Base-by-base conservation (phyloP, 2,888 invertebrate genomes). In the Pachymerium ferrugineum region DNA sequence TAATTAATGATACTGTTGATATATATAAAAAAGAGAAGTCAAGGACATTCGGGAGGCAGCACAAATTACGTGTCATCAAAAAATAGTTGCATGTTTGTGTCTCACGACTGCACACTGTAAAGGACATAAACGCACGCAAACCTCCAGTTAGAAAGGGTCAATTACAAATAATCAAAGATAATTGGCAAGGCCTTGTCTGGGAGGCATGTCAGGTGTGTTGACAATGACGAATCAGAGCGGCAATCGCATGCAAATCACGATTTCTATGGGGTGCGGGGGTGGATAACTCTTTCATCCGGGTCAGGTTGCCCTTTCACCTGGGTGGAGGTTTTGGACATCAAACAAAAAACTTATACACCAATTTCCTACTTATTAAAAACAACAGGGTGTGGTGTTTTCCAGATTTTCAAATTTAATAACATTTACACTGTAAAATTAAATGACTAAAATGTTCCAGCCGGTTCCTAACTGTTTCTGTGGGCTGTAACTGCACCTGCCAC, bases 41-140 rank as follows among this genome's bases (percentile, higher is more conserved):
- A 54, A 54, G 54, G 54, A 54, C 54, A 54, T 22, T 22, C 25
- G 54, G n/a, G 54, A 54, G 54, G 54, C 54, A 54, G 54, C 54
- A 54, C 54, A 54, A 54, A 54, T 54, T 54, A 54, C 54, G 54
- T 54, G 54, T 54, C 54, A 54, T 54, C 54, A 54, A 54, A 54
- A n/a, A 54, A 54, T 54, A 54, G 54, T 54, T 54, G 54, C 54
- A 54, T 54, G 54, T 54, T 54, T 25, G 54, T 54, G 54, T 54
- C 54, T 54, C 54, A 54, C 54, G 54, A 54, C 54, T 54, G 54
- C 54, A 54, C 54, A 54, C 54, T 54, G 54, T 19, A 54, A 54
- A 54, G 54, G 54, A 54, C 54, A 54, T 54, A 54, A 54, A 54
- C 54, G 54, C 54, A 54, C 54, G 54, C 54, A 54, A 54, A 54